phyloP scores from a whole-genome alignment of 2,797 vertebrate genomes.

The Characodon lateralis region DNA sequence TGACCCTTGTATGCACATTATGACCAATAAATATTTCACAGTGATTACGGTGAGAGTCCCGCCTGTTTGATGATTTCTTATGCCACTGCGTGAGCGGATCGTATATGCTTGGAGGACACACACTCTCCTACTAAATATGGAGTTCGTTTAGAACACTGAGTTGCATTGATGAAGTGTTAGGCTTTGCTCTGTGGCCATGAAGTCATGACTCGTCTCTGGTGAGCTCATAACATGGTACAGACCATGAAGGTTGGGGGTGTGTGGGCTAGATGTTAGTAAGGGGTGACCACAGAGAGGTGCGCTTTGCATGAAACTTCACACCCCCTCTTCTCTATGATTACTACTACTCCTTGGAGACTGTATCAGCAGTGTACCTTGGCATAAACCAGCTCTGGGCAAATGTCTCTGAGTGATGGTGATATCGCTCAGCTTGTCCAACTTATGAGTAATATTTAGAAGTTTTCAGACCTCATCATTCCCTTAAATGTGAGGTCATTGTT shows the following conservation, averaged over 20 bases:
- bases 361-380: not conserved
- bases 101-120: not conserved
- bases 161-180: slow-evolving; percentile 61
- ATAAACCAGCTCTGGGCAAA: not conserved
- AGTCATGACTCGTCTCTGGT: slow-evolving; percentile 55
- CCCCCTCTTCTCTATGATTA: not conserved
- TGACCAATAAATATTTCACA: slow-evolving; percentile 70
- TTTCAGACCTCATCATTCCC: slow-evolving; percentile 8
- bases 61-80: not conserved
- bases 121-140: slow-evolving; percentile 10
- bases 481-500: slow-evolving; percentile 41
- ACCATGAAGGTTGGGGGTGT: slow-evolving; percentile 52
- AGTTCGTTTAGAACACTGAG: slow-evolving; percentile 47
- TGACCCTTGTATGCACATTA: slow-evolving; percentile 68
- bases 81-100: not conserved
- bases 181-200: slow-evolving; percentile 45
- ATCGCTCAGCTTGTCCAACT: slow-evolving; percentile 31
- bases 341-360: not conserved
- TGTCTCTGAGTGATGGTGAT: not conserved
- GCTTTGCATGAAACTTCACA: slow-evolving; percentile 12
- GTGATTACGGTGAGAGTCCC: slow-evolving; percentile 38
- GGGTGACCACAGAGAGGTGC: not conserved
- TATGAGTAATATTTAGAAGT: slow-evolving; percentile 49
- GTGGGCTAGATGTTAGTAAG: not conserved
- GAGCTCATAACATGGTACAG: slow-evolving; percentile 64